These are phyloP conservation scores for Balaenoptera acutorostrata DNA, from an alignment of 2,113 vertebrate genomes.

Conservation along the genomic window DNA sequence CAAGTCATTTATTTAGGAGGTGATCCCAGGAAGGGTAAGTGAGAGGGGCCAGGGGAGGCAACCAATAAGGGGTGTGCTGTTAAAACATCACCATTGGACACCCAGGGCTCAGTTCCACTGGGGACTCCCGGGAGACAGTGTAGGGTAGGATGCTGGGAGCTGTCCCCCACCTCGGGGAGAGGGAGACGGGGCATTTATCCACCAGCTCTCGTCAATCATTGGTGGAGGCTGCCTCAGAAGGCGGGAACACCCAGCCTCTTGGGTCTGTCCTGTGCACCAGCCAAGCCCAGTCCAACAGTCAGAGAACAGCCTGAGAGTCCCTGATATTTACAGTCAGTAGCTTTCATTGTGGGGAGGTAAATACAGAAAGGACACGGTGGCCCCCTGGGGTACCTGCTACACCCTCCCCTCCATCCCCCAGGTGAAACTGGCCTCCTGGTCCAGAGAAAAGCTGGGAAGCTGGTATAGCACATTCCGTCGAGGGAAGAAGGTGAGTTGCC, in stretches of 20 bases:
- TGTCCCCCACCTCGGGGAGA: accelerated
- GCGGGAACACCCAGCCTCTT: not conserved
- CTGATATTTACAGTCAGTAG: not conserved
- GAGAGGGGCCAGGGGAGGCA: not conserved
- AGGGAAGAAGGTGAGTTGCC: conserved; percentile 87
- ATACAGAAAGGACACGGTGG: too few relatives aligned
- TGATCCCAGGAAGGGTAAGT: not conserved
- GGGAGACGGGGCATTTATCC: not conserved
- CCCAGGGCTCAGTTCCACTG: not conserved
- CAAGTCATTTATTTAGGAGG: not conserved
- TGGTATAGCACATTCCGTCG: conserved; percentile 93
- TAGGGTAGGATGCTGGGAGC: not conserved
- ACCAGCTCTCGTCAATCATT: not conserved
- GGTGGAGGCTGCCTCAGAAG: not conserved
- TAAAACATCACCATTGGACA: not conserved
- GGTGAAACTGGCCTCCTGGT: conserved; percentile 93
- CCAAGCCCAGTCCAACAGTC: not conserved
- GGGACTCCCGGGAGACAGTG: not conserved
- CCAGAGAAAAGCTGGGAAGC: conserved; percentile 88
- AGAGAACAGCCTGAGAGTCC: not conserved
- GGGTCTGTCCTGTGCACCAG: not conserved
- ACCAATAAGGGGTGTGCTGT: not conserved
- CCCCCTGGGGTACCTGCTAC: not conserved
- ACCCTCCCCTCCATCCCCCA: conserved; percentile 41
- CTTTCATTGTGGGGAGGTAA: not conserved